phyloP scores from a whole-genome alignment of 2,888 invertebrate species.

The Eutolmus rufibarbis region DNA sequence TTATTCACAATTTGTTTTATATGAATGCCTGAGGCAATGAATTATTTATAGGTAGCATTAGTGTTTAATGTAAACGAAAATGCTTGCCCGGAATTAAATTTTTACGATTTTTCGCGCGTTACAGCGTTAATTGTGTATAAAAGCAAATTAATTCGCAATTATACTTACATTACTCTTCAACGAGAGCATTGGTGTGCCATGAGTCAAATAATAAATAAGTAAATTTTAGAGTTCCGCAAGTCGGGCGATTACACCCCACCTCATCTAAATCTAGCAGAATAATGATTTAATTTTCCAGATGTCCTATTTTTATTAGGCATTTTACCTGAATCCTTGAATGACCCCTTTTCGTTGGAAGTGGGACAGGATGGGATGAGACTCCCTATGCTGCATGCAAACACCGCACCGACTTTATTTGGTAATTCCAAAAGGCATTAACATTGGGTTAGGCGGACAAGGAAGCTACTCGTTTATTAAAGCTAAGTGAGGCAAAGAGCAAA shows the following conservation, averaged over 20 bases:
- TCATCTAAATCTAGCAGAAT: neutral
- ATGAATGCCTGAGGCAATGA: neutral
- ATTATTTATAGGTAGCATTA: constrained; percentile 7
- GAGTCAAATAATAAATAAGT: neutral
- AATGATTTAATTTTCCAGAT: neutral
- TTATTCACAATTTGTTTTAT: constrained; percentile 28
- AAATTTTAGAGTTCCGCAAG: neutral
- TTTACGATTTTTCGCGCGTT: neutral
- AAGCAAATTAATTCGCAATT: neutral
- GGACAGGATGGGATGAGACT: neutral
- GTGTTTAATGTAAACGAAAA: neutral
- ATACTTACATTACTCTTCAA: neutral
- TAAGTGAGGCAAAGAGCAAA: neutral
- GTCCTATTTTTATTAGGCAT: neutral
- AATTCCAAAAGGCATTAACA: neutral
- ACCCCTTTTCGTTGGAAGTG: neutral
- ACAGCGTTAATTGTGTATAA: neutral
- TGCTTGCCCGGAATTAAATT: neutral
- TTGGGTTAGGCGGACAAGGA: neutral
- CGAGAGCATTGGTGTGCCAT: neutral
- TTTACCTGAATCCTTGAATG: neutral
- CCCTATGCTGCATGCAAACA: neutral
- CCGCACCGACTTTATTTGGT: neutral
- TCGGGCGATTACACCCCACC: neutral
- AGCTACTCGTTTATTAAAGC: neutral